Base-by-base conservation (phyloP, 2,113 vertebrate species). In the Muntiacus reevesi region DNA sequence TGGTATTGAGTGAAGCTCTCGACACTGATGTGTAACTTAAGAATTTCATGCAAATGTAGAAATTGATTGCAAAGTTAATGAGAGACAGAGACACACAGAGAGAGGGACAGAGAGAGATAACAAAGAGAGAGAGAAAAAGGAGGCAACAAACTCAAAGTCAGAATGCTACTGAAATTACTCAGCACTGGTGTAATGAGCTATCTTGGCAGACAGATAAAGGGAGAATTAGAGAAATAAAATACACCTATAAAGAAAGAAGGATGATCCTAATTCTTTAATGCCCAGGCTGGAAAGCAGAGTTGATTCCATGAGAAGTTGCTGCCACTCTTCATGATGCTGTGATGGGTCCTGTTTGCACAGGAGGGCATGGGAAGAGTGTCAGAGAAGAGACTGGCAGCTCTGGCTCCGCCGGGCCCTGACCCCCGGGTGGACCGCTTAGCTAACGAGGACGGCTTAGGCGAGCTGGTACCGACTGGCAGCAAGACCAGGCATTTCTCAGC, bases 161-260 rank as follows among this genome's bases (percentile, higher is more conserved):
- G 52, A 93, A 89, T 16, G 11, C 57, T 81, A 19, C 55, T 96
- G 87, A 50, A 91, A 82, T 95, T 40, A 83, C 89, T 23, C 36
- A 36, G 78, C 8, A 8, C 17, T 78, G 83, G 50, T 30, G 15
- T 40, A 86, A 57, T 7, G 50, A 45, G 33, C 52, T 55, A 82
- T 57, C 92, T 55, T 76, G 97, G 89, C 81, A 93, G 86, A 82
- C 52, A 97, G 57, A 74, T 11, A 54, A 91, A 95, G 5, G 89
- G 43, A 91, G 96, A 89, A 76, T 6, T 21, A 67, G 47, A 43
- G 43, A 93, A 96, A 83, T 74, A 81, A 89, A 94, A 89, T 30
- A 55, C 45, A 91, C 23, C 16, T 67, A 96, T 59, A 79, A 82
- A 81, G 79, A 74, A 83, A n/a, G 54, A 85, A 36, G 64, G 47